phyloP scores from a whole-genome alignment of 2,113 vertebrate species.

The Corydoras maculifer region DNA sequence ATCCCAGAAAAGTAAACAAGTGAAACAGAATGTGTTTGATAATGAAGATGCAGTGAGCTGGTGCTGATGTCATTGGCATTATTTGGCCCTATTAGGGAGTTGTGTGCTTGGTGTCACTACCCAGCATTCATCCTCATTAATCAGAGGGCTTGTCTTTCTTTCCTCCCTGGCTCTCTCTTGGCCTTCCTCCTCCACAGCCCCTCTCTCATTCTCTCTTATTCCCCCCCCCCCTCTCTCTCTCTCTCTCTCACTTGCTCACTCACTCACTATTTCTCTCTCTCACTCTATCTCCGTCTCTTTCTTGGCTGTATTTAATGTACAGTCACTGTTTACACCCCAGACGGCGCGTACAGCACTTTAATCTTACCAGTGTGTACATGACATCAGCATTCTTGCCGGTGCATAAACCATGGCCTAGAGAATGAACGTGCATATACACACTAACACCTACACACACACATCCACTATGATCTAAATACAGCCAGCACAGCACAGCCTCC shows the following conservation, averaged over 20 bases:
- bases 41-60: slow-evolving; percentile 38
- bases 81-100: slow-evolving; percentile 34
- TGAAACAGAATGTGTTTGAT: slow-evolving; percentile 14
- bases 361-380: slow-evolving; percentile 46
- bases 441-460: background rate
- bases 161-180: slow-evolving; percentile 18
- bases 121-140: slow-evolving; percentile 37
- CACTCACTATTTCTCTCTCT: slow-evolving; percentile 1
- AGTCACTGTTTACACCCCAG: slow-evolving; percentile 46
- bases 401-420: slow-evolving; percentile 40
- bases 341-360: slow-evolving; percentile 42
- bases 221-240: background rate
- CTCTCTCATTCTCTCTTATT: background rate
- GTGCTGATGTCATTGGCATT: slow-evolving; percentile 40
- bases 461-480: slow-evolving; percentile 12
- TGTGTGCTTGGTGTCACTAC: slow-evolving; percentile 37
- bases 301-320: slow-evolving; percentile 41
- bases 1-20: slow-evolving; percentile 1
- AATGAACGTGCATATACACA: slow-evolving; percentile 16
- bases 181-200: background rate
- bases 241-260: slow-evolving; percentile 12
- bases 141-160: slow-evolving; percentile 31
- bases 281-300: slow-evolving; percentile 22
- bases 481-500: slow-evolving; percentile 13
- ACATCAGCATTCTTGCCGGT: slow-evolving; percentile 42